Percentiles rank a stretch among this genome's conserved stretches.
These are phyloP conservation scores for Metridium senile DNA, from an alignment of 92 coral and sea anemone species.

Conservation along the genomic window DNA sequence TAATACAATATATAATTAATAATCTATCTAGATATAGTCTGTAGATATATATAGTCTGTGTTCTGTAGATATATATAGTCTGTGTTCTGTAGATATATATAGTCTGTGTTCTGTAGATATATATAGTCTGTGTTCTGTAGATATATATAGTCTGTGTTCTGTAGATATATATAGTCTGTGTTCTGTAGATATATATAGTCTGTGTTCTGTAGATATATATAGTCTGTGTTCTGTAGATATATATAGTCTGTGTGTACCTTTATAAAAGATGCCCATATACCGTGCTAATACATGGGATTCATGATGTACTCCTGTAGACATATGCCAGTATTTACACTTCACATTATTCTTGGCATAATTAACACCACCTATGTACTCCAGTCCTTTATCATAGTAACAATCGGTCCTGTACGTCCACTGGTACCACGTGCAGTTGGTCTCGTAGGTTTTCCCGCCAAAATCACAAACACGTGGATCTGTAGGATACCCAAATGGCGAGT, in stretches of 20 bases:
- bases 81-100: no score
- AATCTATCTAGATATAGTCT: no score
- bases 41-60: no score
- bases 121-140: no score
- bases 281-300: slow-evolving; percentile 20
- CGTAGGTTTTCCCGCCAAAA: slow-evolving; percentile 43
- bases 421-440: slow-evolving; percentile 58
- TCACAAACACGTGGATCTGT: slow-evolving; percentile 87
- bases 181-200: no score
- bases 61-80: no score
- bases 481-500: slow-evolving; percentile 91
- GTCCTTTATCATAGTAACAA: slow-evolving; percentile 75
- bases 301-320: slow-evolving; percentile 26
- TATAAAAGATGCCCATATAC: slow-evolving; percentile 24
- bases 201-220: no score
- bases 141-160: no score
- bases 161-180: no score
- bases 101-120: no score
- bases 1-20: no score
- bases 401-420: slow-evolving; percentile 69
- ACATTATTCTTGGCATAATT: slow-evolving; percentile 21
- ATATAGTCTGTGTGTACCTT: slow-evolving; percentile 2
- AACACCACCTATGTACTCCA: slow-evolving; percentile 65
- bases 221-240: no score
- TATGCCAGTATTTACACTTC: slow-evolving; percentile 66